Base-by-base conservation (phyloP, 2,113 vertebrate genomes). In the Trichechus manatus region DNA sequence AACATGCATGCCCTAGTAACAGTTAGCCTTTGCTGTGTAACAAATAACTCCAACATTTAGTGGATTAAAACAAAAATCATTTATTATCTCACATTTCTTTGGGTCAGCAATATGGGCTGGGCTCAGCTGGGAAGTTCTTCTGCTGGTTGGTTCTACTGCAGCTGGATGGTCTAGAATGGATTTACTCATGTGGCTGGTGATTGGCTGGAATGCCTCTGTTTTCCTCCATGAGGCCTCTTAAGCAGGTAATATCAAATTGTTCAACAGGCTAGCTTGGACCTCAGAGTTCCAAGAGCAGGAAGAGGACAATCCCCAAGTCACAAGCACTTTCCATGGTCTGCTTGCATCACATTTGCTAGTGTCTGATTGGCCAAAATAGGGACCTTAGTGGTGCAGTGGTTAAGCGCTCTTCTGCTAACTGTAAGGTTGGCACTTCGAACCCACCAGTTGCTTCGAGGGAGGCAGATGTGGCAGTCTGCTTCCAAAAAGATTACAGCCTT, bases 21-120 rank as follows among this genome's bases (percentile, higher is more conserved):
- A 39, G 91, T 90, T 74, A 77, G 64, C 22, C 42, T 86, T 86
- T 88, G 66, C 86, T 82, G n/a, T 25, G 5, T 79, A 91, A 89
- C 72, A 85, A 92, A 94, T 7, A 47, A 8, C 27, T 22, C 2
- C 9, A 78, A 11, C 17, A 44, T 29, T 36, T 53, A 1, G 1
- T 39, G 25, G 25, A 39, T 77, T 92, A 19, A 70, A 63, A 50
- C 10, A 66, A 33, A 92, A 42, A 20, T 44, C 50, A 78, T 39
- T 20, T 36, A 20, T 74, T 33, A 61, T 1, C 36, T 83, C 23
- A 5, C 42, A 61, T 61, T 84, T 80, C 10, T 91, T 2, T 56
- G 3, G 36, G 15, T 53, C 6, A 56, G 31, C 4, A 27, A 4
- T 4, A 1, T 68, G n/a, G 39, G n/a, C 22, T 64, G 64, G 7